A percentile compares a stretch with the other conserved stretches of the same genome.
phyloP scores from a whole-genome alignment of 2,797 vertebrate species.

The Acanthornis magna region DNA sequence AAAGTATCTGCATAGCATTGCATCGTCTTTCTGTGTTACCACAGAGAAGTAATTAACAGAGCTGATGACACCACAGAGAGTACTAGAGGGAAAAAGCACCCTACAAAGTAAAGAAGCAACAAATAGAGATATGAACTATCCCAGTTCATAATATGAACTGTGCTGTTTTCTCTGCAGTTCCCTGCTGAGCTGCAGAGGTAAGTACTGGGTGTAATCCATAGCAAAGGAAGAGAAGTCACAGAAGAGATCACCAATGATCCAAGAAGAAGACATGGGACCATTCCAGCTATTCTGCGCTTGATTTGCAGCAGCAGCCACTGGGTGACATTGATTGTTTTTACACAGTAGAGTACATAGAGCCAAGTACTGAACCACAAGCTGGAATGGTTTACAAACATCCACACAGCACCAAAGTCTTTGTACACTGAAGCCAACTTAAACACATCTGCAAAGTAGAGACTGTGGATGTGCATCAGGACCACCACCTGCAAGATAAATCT shows the following conservation, averaged over 20 bases:
- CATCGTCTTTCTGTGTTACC: slow-evolving; percentile 59
- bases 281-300: slow-evolving; percentile 29
- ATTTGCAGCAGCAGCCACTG: slow-evolving; percentile 39
- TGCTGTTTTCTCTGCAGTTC: slow-evolving; percentile 20
- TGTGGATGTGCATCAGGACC: neutral
- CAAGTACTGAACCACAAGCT: slow-evolving; percentile 45
- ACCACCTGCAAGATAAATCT: slow-evolving; percentile 49
- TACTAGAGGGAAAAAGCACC: slow-evolving; percentile 9
- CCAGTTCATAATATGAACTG: neutral
- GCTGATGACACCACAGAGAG: slow-evolving; percentile 37
- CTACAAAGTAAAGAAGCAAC: slow-evolving; percentile 33
- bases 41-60: slow-evolving; percentile 59
- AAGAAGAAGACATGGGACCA: slow-evolving; percentile 36
- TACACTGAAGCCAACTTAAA: neutral
- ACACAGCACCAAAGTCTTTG: neutral
- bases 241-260: neutral
- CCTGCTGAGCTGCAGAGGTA: neutral
- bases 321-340: slow-evolving; percentile 43
- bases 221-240: neutral
- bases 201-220: neutral
- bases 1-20: neutral
- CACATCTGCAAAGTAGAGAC: neutral
- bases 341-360: slow-evolving; percentile 43
- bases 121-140: neutral
- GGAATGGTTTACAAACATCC: slow-evolving; percentile 35